These are phyloP conservation scores for Ochotona princeps DNA, from an alignment of 2,113 vertebrate species.

Conservation along the genomic window DNA sequence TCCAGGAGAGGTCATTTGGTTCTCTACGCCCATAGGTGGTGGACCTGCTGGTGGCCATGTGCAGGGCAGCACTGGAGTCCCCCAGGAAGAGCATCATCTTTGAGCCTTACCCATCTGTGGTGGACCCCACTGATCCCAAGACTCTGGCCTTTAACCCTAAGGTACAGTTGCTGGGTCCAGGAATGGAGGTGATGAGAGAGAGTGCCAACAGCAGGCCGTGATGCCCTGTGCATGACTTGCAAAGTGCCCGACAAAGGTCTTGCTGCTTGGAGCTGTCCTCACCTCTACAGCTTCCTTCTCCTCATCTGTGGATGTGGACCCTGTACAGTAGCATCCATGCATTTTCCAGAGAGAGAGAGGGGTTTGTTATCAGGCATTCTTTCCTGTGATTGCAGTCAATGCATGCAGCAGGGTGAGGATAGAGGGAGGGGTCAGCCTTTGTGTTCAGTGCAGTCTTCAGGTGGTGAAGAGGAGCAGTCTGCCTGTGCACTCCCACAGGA, in stretches of 20 bases:
- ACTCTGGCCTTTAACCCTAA: slow-evolving; percentile 99
- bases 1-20: background rate
- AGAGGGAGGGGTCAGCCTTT: background rate
- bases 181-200: slow-evolving; percentile 2
- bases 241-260: background rate
- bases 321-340: no score
- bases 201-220: background rate
- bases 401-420: background rate
- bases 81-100: slow-evolving; percentile 99
- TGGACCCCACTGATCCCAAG: slow-evolving; percentile 98
- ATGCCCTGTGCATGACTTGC: background rate
- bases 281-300: background rate
- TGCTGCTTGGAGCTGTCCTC: background rate
- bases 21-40: slow-evolving; percentile 89
- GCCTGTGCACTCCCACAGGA: background rate
- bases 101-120: slow-evolving; percentile 98
- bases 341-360: background rate
- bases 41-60: slow-evolving; percentile 98
- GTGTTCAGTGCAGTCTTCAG: background rate
- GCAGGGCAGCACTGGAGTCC: slow-evolving; percentile 96
- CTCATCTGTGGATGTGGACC: background rate
- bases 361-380: background rate
- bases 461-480: background rate
- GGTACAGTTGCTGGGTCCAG: slow-evolving; percentile 85
- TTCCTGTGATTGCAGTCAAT: background rate